These are phyloP conservation scores for Magallana gigas DNA, from an alignment of 1,140 invertebrate genomes.

Conservation along the genomic window DNA sequence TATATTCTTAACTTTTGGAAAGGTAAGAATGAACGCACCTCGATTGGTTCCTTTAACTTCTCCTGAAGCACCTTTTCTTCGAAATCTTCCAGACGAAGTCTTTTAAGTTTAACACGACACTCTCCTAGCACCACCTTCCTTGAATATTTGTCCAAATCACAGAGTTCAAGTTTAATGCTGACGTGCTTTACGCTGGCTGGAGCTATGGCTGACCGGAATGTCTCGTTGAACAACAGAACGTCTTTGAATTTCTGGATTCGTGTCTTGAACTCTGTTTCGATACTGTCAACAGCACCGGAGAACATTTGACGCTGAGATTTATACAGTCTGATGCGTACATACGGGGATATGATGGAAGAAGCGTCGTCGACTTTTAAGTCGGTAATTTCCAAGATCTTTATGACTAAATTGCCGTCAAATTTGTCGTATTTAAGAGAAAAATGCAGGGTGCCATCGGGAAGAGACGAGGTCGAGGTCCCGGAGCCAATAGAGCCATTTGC, in stretches of 20 bases:
- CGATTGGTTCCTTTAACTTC: conserved; percentile 55
- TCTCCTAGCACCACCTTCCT: conserved; percentile 83
- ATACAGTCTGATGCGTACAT: conserved; percentile 66
- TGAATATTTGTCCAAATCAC: conserved; percentile 82
- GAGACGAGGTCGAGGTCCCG: background rate
- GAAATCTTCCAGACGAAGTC: conserved; percentile 82
- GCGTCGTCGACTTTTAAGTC: conserved; percentile 57
- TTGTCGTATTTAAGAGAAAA: conserved; percentile 62
- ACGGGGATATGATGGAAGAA: conserved; percentile 61
- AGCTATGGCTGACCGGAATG: conserved; percentile 85
- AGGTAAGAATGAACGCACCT: conserved; percentile 48
- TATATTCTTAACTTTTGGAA: too few species aligned
- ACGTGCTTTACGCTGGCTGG: conserved; percentile 78
- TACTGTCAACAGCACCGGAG: conserved; percentile 60
- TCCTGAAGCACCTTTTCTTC: conserved; percentile 77
- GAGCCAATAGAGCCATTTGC: conserved; percentile 21
- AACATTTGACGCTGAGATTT: conserved; percentile 63
- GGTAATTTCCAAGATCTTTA: conserved; percentile 63
- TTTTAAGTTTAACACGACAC: conserved; percentile 81
- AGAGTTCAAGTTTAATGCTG: conserved; percentile 82
- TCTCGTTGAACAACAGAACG: conserved; percentile 86
- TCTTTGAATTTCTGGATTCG: conserved; percentile 83
- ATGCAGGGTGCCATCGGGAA: conserved; percentile 43
- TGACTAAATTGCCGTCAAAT: conserved; percentile 55
- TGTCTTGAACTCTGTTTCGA: conserved; percentile 67